A percentile compares a stretch with the other conserved stretches of the same genome.
phyloP scores from a whole-genome alignment of 35 echinoderm and acorn worm species.

The Apostichopus parvimensis region DNA sequence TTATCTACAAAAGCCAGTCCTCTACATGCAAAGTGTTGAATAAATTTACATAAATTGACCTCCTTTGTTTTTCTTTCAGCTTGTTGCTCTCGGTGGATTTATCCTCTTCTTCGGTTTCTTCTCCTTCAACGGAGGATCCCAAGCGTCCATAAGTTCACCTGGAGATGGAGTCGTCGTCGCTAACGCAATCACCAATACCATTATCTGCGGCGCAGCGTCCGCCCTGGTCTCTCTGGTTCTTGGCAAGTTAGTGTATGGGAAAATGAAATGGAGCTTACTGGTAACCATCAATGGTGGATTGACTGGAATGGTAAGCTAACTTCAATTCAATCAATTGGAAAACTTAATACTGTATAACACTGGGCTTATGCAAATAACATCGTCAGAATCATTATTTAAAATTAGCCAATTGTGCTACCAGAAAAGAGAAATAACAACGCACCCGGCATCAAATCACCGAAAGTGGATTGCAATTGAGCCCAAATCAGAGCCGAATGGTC shows the following conservation, averaged over 20 bases:
- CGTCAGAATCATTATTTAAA: no score
- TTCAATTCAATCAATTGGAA: no score
- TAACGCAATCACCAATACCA: slow-evolving; percentile 85
- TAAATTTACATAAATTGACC: background rate
- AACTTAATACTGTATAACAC: no score
- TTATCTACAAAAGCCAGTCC: no score
- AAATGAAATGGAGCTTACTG: slow-evolving; percentile 68
- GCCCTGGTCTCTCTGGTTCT: slow-evolving; percentile 69
- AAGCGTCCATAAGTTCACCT: slow-evolving; percentile 69
- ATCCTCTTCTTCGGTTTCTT: slow-evolving; percentile 96
- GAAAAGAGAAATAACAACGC: no score
- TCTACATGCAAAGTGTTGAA: no score
- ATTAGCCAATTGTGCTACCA: no score
- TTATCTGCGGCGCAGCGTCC: slow-evolving; percentile 62
- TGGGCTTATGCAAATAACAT: no score
- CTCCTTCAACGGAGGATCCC: slow-evolving; percentile 94
- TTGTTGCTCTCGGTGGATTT: slow-evolving; percentile 94
- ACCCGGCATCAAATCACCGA: no score
- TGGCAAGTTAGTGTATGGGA: slow-evolving; percentile 20
- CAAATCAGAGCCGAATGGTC: no score
- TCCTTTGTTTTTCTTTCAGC: slow-evolving; percentile 41
- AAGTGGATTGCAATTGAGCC: no score
- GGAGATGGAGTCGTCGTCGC: slow-evolving; percentile 81
- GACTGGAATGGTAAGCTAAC: slow-evolving; percentile 82
- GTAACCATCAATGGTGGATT: slow-evolving; percentile 81